Base-by-base conservation (phyloP, 1,140 invertebrate genomes). In the Drosophila malerkotliana region DNA sequence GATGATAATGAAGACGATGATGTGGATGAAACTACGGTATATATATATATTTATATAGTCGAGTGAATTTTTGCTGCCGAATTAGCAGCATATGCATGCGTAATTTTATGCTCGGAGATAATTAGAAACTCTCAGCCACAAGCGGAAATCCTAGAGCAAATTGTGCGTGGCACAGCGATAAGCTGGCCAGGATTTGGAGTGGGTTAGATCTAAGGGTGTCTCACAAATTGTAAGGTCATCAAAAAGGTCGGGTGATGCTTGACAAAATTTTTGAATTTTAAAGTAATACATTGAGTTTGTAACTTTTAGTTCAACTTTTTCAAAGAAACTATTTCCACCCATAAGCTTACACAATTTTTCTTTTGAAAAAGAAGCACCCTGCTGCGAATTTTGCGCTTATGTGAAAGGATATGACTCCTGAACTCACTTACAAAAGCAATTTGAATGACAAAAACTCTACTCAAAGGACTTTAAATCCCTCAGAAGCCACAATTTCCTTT, bases 21-120 rank as follows among this genome's bases (percentile, higher is more conserved):
- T 54, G 77, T 64, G 37, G 78, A 87, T 67, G 79, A 72, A 61
- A 77, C 66, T 56, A 88, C 84, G 84, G 84, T 89, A 79, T 60
- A 49, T 57, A 56, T 51, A 49, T 59, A 44, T 18, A 44, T 26
- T 30, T 28, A 58, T 26, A 58, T 39, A 52, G 32, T 62, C 24
- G 24, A 37, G 49, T 68, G 52, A 41, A 32, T 57, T 71, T 37
- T 32, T 24, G 52, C 12, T 10, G 32, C 26, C 51, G 44, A 69
- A 77, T 45, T 56, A 48, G 57, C 58, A 55, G 56, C 56, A 77
- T 67, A 76, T 77, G 72, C 55, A 76, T 76, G 52, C 63, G 72
- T 68, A 77, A 80, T 64, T 75, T 79, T 69, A 75, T 71, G 71
- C 73, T 58, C 24, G 34, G 48, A 51, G 47, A 61, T 85, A 87